These are phyloP conservation scores for Urosaurus nigricauda DNA, from an alignment of 2,797 vertebrate species.

Conservation along the genomic window DNA sequence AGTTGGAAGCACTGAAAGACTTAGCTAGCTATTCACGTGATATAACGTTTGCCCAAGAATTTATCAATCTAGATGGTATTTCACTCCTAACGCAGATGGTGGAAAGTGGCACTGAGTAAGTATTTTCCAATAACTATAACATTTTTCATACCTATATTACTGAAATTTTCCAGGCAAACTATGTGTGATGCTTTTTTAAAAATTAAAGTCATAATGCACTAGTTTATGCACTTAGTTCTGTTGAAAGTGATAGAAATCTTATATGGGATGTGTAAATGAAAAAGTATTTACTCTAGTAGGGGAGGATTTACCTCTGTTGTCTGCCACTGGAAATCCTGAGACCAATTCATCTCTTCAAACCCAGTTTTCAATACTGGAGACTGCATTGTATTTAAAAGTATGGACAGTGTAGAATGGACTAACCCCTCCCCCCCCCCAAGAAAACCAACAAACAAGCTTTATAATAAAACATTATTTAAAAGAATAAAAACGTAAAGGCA, in stretches of 20 bases:
- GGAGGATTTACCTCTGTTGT: not conserved
- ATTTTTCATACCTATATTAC: not conserved
- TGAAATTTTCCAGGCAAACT: not conserved
- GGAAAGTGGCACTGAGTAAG: slow-evolving; percentile 98
- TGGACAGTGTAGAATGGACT: not conserved
- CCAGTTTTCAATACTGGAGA: not conserved
- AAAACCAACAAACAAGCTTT: not conserved
- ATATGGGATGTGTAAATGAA: not conserved
- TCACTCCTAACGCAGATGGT: slow-evolving; percentile 97
- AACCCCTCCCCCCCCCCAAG: too few species aligned
- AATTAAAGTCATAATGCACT: not conserved
- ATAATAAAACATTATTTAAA: not conserved
- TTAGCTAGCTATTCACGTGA: slow-evolving; percentile 94
- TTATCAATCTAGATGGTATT: slow-evolving; percentile 98
- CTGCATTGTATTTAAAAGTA: not conserved
- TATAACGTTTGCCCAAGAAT: slow-evolving; percentile 96
- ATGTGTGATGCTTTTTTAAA: slow-evolving; percentile 8
- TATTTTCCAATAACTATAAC: slow-evolving; percentile 35
- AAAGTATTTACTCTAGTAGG: not conserved
- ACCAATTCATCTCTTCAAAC: not conserved
- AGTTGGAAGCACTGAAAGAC: slow-evolving; percentile 95
- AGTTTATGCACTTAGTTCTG: not conserved
- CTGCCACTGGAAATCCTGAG: not conserved
- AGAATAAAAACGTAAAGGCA: not conserved
- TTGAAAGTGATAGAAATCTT: not conserved